Evolutionary conservation across 2,113 vertebrate genomes (phyloP).

Genomic region (Leucoraja erinaceus): DNA sequence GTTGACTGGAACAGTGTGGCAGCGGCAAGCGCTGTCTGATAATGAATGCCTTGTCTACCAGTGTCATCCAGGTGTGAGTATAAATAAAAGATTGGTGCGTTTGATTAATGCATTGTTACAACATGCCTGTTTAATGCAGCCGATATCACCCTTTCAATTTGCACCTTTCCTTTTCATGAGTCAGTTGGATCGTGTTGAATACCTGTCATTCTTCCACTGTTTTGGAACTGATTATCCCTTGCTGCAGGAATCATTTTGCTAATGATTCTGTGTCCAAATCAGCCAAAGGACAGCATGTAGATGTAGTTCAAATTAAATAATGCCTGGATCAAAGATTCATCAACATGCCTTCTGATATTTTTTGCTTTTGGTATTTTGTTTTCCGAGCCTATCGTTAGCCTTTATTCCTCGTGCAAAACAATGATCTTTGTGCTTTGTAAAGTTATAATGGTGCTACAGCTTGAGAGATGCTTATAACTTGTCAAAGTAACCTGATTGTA

Average conservation of each 20-base stretch:
- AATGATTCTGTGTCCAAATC: not conserved
- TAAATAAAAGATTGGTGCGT: not conserved
- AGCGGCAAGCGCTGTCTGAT: not conserved
- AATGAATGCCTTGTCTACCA: conserved; percentile 19
- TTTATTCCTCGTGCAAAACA: not conserved
- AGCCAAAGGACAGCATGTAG: not conserved
- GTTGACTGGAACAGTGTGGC: not conserved
- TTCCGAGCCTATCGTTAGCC: not conserved
- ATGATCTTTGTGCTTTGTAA: not conserved
- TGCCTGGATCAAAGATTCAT: not conserved
- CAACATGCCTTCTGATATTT: not conserved
- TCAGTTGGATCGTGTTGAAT: conserved; percentile 22
- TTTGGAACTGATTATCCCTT: conserved; percentile 9
- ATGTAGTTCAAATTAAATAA: not conserved
- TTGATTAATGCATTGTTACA: conserved; percentile 31
- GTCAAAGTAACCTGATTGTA: not conserved
- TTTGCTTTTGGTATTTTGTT: not conserved
- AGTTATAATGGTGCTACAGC: not conserved
- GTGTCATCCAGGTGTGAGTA: conserved; percentile 19
- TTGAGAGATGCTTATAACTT: not conserved
- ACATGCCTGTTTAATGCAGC: not conserved
- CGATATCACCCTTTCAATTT: conserved; percentile 13
- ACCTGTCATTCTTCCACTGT: not conserved
- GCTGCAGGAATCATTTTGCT: conserved; percentile 7
- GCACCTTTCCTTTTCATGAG: not conserved